These are phyloP conservation scores for Unio pictorum DNA, from an alignment of 2,888 invertebrate species.

Conservation along the genomic window DNA sequence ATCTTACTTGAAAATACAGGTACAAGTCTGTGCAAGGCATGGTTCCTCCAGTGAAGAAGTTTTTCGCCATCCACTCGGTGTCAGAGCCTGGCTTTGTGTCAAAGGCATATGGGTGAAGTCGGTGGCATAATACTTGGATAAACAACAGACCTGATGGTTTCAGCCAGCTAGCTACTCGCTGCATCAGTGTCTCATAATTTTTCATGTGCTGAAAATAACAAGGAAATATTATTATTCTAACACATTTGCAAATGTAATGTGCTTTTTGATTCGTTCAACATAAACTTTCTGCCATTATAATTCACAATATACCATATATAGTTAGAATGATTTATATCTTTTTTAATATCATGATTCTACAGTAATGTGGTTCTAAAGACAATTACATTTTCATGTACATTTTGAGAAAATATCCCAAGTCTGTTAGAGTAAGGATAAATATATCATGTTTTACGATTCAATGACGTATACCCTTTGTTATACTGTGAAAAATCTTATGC, in stretches of 20 bases:
- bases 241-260: too few relatives aligned
- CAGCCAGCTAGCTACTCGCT: constrained; percentile 59
- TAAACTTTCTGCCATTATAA: neutral
- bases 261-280: neutral
- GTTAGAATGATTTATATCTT: too few relatives aligned
- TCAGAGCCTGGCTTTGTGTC: constrained; percentile 59
- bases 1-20: constrained; percentile 55
- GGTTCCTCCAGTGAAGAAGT: constrained; percentile 65
- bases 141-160: constrained; percentile 60
- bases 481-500: too few relatives aligned
- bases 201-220: constrained; percentile 59
- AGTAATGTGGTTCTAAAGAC: too few relatives aligned
- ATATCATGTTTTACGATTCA: neutral
- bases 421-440: neutral
- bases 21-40: constrained; percentile 64
- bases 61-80: constrained; percentile 67
- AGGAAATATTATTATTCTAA: neutral
- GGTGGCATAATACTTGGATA: constrained; percentile 61
- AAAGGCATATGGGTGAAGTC: constrained; percentile 57
- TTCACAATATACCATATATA: too few relatives aligned
- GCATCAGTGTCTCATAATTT: constrained; percentile 58
- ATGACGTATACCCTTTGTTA: too few relatives aligned
- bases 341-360: too few relatives aligned
- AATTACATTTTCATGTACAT: too few relatives aligned
- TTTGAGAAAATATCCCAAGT: neutral